Evolutionary conservation across 2,888 invertebrate genomes (phyloP).

Genomic region (Nineta flava): DNA sequence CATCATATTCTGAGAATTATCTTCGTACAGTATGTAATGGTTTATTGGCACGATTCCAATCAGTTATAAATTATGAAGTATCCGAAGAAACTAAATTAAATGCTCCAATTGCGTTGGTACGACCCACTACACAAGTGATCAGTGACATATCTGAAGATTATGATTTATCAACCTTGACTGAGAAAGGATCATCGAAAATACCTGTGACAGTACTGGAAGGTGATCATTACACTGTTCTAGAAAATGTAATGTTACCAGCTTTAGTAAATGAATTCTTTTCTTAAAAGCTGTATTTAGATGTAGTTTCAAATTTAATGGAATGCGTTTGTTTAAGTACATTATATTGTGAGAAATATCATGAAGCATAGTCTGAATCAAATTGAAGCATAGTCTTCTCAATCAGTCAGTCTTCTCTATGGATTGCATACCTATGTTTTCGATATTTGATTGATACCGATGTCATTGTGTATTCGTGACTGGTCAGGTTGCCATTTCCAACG

Average conservation of each 20-base stretch:
- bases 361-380: too few relatives aligned
- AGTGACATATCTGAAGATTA: conserved; percentile 45
- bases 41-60: neutral
- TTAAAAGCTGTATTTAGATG: too few relatives aligned
- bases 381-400: too few relatives aligned
- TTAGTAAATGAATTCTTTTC: neutral
- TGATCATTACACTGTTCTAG: conserved; percentile 52
- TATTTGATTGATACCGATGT: too few relatives aligned
- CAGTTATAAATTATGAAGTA: neutral
- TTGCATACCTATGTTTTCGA: too few relatives aligned
- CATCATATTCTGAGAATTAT: neutral
- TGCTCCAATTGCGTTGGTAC: conserved; percentile 41
- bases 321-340: too few relatives aligned
- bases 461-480: too few relatives aligned
- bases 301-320: too few relatives aligned
- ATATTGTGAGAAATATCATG: too few relatives aligned
- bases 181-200: conserved; percentile 29
- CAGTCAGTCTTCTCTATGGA: too few relatives aligned
- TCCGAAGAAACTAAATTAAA: conserved; percentile 22
- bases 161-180: conserved; percentile 40
- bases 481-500: too few relatives aligned
- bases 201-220: conserved; percentile 49
- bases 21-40: neutral
- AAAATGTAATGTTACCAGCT: conserved; percentile 26
- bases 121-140: conserved; percentile 39